These are phyloP conservation scores for Dasyprocta punctata DNA, from an alignment of 2,113 vertebrate genomes.

Conservation along the genomic window DNA sequence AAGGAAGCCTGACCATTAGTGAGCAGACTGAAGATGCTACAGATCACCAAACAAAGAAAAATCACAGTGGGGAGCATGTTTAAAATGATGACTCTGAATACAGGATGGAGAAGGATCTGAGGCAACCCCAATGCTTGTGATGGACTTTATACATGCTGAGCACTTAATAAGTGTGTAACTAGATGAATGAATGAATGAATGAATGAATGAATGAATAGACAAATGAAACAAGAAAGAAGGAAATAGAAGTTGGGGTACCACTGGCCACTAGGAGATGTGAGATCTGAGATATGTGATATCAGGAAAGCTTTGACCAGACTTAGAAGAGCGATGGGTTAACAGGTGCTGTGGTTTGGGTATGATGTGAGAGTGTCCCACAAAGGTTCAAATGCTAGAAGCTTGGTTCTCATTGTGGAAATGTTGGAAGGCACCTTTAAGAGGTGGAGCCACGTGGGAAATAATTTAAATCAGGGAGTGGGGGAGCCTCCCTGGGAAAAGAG, in stretches of 20 bases:
- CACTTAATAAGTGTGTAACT: background rate
- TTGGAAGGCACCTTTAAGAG: background rate
- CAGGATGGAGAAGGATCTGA: background rate
- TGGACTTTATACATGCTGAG: background rate
- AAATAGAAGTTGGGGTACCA: background rate
- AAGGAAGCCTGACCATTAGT: background rate
- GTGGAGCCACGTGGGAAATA: background rate
- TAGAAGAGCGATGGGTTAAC: background rate
- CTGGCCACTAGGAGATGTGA: accelerated
- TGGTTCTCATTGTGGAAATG: background rate
- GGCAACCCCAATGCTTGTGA: background rate
- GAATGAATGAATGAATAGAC: background rate
- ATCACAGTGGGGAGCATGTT: background rate
- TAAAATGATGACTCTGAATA: background rate
- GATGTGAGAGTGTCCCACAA: too few relatives aligned
- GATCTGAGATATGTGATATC: too few relatives aligned
- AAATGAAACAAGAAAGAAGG: background rate
- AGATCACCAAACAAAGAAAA: background rate
- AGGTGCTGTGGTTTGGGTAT: too few relatives aligned
- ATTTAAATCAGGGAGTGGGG: background rate
- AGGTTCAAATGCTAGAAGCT: background rate
- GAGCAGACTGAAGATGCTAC: background rate
- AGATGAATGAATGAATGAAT: background rate
- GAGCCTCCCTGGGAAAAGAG: background rate
- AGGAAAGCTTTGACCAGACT: background rate